Evolutionary conservation across 1,140 invertebrate genomes (phyloP), one percentile per base, ranked within the genome.

Genomic region (Drosophila sp.): DNA sequence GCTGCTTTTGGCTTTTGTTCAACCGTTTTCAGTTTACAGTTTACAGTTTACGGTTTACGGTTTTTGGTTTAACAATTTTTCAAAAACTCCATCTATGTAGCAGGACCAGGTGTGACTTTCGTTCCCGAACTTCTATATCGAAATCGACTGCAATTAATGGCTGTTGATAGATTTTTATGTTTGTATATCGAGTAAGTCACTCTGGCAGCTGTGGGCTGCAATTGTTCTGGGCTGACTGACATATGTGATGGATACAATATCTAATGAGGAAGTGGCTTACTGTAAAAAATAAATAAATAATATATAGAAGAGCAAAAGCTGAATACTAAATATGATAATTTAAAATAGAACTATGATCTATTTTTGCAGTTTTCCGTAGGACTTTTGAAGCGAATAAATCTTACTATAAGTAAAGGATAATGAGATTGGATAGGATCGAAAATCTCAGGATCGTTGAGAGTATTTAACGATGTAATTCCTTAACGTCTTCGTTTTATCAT

Each of bases 161-260:
- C 61, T 77, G 83, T 83, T 87, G 79, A 87, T 87, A 66, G 80
- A 87, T 87, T 89, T 89, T 89, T 89, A 89, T 87, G 83, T 87
- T 83, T 89, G 83, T 87, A 87, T 87, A 89, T 76, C 41, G 36
- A 62, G 51, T 50, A 77, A 80, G 64, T 78, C 65, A 75, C 40
- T 78, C 64, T 58, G 59, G 11, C 46, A 51, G 63, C 27, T 43
- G 43, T 36, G 82, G 69, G 82, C 62, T 61, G 77, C 63, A 65
- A 57, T 34, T 48, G n/a, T 18, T 34, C 27, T 29, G 11, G 25
- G 21, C 9, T 3, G 3, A 11, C 14, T 14, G 48, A 45, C 66
- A 63, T 70, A 27, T 46, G 21, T 48, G 32, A 70, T 48, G 50
- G 8, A 46, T 50, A 16, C 1, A 21, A 21, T 2, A 21, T 2